phyloP scores from a whole-genome alignment of 2,797 vertebrate genomes.

The Champsocephalus esox region DNA sequence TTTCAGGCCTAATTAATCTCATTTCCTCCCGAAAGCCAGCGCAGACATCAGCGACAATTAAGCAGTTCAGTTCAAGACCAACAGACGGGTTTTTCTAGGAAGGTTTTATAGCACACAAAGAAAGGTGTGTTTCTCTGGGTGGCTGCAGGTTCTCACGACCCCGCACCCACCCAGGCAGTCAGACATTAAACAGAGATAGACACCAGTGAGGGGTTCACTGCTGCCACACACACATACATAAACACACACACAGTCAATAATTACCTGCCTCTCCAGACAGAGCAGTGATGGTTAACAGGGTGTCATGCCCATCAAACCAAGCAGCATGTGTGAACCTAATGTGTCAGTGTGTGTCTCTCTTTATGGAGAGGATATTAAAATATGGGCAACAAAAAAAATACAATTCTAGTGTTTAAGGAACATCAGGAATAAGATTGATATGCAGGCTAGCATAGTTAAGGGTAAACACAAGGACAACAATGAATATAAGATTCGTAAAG shows the following conservation, averaged over 20 bases:
- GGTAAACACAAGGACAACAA: too few relatives aligned
- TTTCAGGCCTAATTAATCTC: conserved; percentile 64
- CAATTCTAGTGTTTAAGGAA: too few relatives aligned
- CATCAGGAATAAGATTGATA: too few relatives aligned
- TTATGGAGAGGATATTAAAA: neutral
- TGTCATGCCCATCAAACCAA: conserved; percentile 30
- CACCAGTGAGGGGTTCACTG: conserved; percentile 30
- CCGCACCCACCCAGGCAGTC: conserved; percentile 24
- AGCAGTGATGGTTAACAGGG: conserved; percentile 41
- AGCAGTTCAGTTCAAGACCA: conserved; percentile 35
- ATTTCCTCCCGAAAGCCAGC: conserved; percentile 64
- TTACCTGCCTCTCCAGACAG: conserved; percentile 60
- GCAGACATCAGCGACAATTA: conserved; percentile 53
- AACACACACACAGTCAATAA: conserved; percentile 47
- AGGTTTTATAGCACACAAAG: conserved; percentile 50
- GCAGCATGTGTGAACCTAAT: neutral
- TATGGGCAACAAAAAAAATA: too few relatives aligned
- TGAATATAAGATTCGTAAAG: too few relatives aligned
- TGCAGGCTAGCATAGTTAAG: too few relatives aligned
- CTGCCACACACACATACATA: conserved; percentile 29
- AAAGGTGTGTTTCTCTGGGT: conserved; percentile 56
- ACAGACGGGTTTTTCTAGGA: conserved; percentile 22
- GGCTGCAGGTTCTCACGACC: conserved; percentile 54
- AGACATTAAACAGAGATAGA: conserved; percentile 72
- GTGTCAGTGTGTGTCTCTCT: conserved; percentile 6